phyloP scores from a whole-genome alignment of 1,140 invertebrate genomes.

The Drosophila repletoides region DNA sequence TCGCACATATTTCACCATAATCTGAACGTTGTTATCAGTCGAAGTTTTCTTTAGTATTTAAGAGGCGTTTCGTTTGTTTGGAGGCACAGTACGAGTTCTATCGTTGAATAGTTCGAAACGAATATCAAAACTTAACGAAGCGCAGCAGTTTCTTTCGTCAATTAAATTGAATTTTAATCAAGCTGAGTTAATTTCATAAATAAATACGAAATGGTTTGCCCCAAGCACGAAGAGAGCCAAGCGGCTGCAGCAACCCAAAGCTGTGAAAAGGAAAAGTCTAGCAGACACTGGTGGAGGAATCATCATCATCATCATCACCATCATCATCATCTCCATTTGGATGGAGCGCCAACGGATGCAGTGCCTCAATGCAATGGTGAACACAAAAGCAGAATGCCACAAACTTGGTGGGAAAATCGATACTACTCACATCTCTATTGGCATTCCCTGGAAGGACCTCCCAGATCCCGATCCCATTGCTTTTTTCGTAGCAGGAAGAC shows the following conservation, averaged over 20 bases:
- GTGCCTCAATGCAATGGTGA: background rate
- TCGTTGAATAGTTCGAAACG: background rate
- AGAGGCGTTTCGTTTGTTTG: background rate
- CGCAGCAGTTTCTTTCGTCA: too few relatives aligned
- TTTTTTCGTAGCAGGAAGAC: slow-evolving; percentile 8
- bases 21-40: slow-evolving; percentile 5
- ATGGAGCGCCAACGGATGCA: background rate
- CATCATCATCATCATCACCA: slow-evolving; percentile 3
- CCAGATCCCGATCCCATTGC: background rate
- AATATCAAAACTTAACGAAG: background rate
- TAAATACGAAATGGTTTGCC: background rate
- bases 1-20: background rate
- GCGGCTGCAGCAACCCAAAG: background rate
- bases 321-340: background rate
- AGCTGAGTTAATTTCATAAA: background rate
- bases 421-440: slow-evolving; percentile 1
- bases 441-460: background rate
- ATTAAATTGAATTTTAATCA: background rate
- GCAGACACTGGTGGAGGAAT: background rate
- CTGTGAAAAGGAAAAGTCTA: background rate
- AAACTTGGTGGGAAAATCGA: background rate
- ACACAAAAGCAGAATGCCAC: background rate
- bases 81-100: slow-evolving; percentile 11
- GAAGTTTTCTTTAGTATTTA: slow-evolving; percentile 15
- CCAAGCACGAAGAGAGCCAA: background rate